Base-by-base conservation (phyloP, 2,888 invertebrate species). In the Torymus aiolomorphi region DNA sequence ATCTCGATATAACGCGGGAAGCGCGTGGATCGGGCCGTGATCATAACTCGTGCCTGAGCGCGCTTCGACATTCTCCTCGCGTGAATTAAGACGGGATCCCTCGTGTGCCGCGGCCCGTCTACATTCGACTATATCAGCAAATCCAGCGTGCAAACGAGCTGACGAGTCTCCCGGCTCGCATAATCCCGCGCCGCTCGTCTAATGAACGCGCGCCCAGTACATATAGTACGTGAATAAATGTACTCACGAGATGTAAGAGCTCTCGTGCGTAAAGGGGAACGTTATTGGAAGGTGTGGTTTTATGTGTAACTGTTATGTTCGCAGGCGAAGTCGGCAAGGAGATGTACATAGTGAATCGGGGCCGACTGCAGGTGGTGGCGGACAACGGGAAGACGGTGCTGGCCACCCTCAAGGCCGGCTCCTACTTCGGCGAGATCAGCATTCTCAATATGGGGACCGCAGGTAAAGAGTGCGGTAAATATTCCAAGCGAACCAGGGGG, bases 371-470 rank as follows among this genome's bases (percentile, higher is more conserved):
- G 93, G 98, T 97, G 91, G 98, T 97, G 85, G 97, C 95, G 83
- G 97, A 98, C 92, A 97, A 97, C 92, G 97, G 97, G 85, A 95
- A 97, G 92, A 97, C 97, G 75, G 98, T 98, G 85, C 93, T 99
- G 91, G 98, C 98, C 88, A 98, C 98, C 85, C 94, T 99, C 89
- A 97, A 97, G 92, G 98, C 98, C 88, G 99, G 98, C 91, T 98
- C 98, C 92, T 99, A 99, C 94, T 99, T 99, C 93, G 99, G 99
- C 90, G 99, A 99, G 94, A 99, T 99, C 93, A 97, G 97, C 93
- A 98, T 99, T 92, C 95, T 99, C 92, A 98, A 98, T 94, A 97
- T 98, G 97, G 98, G 98, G 93, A 98, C 98, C 91, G 98, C 98
- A 95, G 97, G 97, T 97, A 96, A 96, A 96, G 95, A 95, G 93